These are phyloP conservation scores for Cydia pomonella DNA, from an alignment of 1,140 invertebrate species.

Conservation along the genomic window DNA sequence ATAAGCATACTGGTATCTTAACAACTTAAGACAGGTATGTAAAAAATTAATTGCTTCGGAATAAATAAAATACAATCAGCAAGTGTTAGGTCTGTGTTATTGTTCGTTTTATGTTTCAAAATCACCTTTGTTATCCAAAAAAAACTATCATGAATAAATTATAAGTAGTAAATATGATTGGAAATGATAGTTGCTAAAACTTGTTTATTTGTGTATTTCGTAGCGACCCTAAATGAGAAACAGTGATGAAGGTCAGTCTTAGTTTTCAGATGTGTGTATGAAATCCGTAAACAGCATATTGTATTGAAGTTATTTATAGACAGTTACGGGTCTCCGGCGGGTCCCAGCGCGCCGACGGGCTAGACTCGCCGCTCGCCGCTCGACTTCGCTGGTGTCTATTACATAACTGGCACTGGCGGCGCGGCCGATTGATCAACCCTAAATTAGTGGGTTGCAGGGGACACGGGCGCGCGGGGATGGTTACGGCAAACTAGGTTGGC, in stretches of 20 bases:
- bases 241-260: neutral
- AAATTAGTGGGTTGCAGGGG: conserved; percentile 74
- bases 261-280: neutral
- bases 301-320: neutral
- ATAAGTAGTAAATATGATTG: too few species aligned
- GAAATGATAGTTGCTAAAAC: too few species aligned
- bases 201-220: too few species aligned
- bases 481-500: conserved; percentile 77
- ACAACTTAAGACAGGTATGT: too few species aligned
- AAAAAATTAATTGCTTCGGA: too few species aligned
- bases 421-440: conserved; percentile 77
- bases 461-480: conserved; percentile 52
- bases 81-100: too few species aligned
- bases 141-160: too few species aligned
- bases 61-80: too few species aligned
- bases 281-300: neutral
- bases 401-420: conserved; percentile 59
- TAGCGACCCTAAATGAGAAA: neutral
- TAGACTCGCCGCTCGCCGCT: conserved; percentile 32
- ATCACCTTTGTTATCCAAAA: too few species aligned
- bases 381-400: conserved; percentile 49
- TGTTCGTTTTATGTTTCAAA: too few species aligned
- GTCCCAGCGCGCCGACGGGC: neutral
- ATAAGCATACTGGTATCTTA: too few species aligned
- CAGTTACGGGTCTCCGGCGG: neutral